phyloP scores from a whole-genome alignment of 1,140 invertebrate species.

The Oncopodura yosiiana region DNA sequence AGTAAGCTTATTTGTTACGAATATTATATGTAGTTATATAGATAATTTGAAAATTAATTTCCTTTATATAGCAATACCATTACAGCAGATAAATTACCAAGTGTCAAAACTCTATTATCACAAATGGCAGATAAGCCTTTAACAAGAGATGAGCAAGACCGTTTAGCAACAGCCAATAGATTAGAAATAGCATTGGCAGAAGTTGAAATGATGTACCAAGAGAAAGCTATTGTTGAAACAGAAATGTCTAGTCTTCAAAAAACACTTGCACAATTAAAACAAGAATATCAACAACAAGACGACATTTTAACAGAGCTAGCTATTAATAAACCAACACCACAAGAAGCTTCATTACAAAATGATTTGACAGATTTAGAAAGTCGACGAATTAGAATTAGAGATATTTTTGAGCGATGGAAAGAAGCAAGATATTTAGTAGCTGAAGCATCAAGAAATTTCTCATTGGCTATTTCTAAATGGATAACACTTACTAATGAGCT shows the following conservation, averaged over 20 bases:
- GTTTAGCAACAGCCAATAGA: conserved; percentile 19
- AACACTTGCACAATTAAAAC: conserved; percentile 9
- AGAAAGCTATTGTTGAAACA: conserved; percentile 24
- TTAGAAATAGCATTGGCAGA: conserved; percentile 30
- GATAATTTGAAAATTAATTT: not conserved
- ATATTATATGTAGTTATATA: not conserved
- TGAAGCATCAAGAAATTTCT: conserved; percentile 26
- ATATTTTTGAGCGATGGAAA: conserved; percentile 30
- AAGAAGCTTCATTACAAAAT: conserved; percentile 7
- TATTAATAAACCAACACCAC: not conserved
- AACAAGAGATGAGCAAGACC: conserved; percentile 23
- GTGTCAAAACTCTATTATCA: not conserved
- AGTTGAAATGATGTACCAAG: conserved; percentile 31
- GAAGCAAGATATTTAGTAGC: conserved; percentile 18
- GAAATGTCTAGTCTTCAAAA: conserved; percentile 18
- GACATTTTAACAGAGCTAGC: conserved; percentile 11
- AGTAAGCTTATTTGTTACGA: not conserved
- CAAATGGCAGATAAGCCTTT: conserved; percentile 11
- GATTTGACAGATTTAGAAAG: conserved; percentile 23
- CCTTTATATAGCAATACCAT: not conserved
- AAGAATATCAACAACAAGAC: conserved; percentile 23
- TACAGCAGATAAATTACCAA: not conserved
- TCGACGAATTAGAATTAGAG: conserved; percentile 22
- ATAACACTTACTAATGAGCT: conserved; percentile 15
- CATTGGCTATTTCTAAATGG: conserved; percentile 17